A percentile compares a stretch with the other conserved stretches of the same genome.
These are phyloP conservation scores for Epinephelus awoara DNA, from an alignment of 2,797 vertebrate genomes.

Conservation along the genomic window DNA sequence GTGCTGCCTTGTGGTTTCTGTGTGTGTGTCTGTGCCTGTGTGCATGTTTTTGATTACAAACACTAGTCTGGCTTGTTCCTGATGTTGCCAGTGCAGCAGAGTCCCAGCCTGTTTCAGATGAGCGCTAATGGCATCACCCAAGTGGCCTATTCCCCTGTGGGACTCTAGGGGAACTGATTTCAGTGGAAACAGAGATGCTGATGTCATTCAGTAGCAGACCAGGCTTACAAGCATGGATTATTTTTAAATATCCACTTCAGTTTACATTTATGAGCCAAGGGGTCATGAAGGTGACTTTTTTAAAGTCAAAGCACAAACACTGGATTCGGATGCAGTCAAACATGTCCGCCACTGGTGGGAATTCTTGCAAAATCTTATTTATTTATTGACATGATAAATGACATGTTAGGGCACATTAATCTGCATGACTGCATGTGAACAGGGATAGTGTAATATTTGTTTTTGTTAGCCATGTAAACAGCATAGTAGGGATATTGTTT, in stretches of 20 bases:
- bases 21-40: conserved; percentile 12
- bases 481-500: too few relatives aligned
- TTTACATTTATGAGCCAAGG: background rate
- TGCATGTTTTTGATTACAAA: conserved; percentile 10
- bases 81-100: conserved; percentile 17
- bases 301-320: background rate
- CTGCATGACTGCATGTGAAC: too few relatives aligned
- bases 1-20: conserved; percentile 14
- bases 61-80: background rate
- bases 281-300: background rate
- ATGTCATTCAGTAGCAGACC: conserved; percentile 16
- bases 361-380: background rate
- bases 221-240: conserved; percentile 8
- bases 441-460: too few relatives aligned
- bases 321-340: background rate
- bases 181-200: conserved; percentile 13
- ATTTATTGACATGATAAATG: too few relatives aligned
- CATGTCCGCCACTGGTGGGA: too few relatives aligned
- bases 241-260: background rate
- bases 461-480: too few relatives aligned
- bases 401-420: too few relatives aligned
- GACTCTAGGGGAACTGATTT: conserved; percentile 20
- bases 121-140: conserved; percentile 32
- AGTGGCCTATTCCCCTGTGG: conserved; percentile 31
- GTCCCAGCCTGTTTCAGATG: conserved; percentile 35